Conservation (phyloP, 2,113 vertebrate genomes). For the Silurus asotus region DNA sequence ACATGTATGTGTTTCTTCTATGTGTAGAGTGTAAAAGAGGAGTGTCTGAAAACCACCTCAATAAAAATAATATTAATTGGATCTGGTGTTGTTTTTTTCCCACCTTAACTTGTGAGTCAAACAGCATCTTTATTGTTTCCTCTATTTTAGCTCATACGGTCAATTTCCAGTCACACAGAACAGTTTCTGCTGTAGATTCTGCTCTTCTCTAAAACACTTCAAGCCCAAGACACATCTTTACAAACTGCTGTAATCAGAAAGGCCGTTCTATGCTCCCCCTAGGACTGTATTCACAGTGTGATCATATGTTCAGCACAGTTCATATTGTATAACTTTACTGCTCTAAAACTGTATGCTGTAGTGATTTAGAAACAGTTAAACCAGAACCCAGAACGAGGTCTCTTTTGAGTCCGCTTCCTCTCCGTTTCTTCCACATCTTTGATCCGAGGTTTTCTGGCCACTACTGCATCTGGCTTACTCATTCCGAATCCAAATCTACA, state of each 20-base stretch:
- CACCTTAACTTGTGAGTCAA: neutral
- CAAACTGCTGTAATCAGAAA: neutral
- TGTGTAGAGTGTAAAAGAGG: constrained; percentile 1
- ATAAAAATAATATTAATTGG: neutral
- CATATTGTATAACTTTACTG: neutral
- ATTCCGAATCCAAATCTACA: neutral
- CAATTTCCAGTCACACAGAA: neutral
- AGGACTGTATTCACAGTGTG: neutral
- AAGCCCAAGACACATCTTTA: too few species aligned
- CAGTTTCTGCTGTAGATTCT: neutral
- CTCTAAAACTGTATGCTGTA: neutral
- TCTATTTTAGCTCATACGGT: neutral
- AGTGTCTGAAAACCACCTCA: neutral
- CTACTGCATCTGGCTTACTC: too few species aligned
- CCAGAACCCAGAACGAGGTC: neutral
- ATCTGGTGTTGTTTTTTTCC: neutral
- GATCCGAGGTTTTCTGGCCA: neutral
- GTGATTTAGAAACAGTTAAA: neutral
- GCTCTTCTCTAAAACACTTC: neutral
- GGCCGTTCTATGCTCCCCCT: neutral
- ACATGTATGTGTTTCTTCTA: constrained; percentile 9
- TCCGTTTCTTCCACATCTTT: neutral
- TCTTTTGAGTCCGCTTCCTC: neutral
- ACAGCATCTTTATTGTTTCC: neutral
- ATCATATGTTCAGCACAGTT: neutral